Evolutionary conservation across 2,797 vertebrate genomes (phyloP).

Genomic region (Mycteria americana): DNA sequence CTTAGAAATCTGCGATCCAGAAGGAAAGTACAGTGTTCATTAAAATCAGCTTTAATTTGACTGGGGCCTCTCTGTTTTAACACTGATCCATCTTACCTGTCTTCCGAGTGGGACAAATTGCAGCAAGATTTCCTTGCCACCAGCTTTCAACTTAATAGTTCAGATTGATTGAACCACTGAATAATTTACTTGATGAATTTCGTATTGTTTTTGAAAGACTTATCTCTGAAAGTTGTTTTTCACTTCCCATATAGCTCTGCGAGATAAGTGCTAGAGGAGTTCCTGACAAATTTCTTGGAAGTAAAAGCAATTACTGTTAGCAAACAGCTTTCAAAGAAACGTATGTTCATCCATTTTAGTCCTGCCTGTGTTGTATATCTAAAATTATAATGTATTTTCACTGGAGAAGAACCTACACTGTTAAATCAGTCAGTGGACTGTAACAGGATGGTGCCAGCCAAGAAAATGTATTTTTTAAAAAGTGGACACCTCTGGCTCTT

Average conservation of each 20-base stretch:
- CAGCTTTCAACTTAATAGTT: not conserved
- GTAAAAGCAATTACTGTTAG: constrained; percentile 1
- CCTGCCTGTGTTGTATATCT: not conserved
- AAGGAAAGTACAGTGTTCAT: not conserved
- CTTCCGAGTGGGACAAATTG: not conserved
- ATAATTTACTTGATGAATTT: not conserved
- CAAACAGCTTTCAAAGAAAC: constrained; percentile 21
- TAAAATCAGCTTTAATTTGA: not conserved
- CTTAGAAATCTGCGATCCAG: not conserved
- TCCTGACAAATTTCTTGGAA: not conserved
- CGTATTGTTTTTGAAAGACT: not conserved
- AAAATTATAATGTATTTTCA: not conserved
- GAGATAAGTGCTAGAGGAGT: not conserved
- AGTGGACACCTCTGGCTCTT: not conserved
- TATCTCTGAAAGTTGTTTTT: not conserved
- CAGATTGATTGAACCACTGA: not conserved
- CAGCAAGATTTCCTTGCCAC: not conserved
- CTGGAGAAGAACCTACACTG: not conserved
- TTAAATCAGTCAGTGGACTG: not conserved
- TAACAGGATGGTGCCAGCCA: not conserved
- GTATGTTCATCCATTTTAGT: not conserved
- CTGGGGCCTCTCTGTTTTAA: not conserved
- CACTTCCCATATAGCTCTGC: not conserved
- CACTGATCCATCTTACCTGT: not conserved
- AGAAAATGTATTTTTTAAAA: not conserved